Evolutionary conservation across 2,113 vertebrate genomes (phyloP).

Genomic region (Eubucco bourcierii): DNA sequence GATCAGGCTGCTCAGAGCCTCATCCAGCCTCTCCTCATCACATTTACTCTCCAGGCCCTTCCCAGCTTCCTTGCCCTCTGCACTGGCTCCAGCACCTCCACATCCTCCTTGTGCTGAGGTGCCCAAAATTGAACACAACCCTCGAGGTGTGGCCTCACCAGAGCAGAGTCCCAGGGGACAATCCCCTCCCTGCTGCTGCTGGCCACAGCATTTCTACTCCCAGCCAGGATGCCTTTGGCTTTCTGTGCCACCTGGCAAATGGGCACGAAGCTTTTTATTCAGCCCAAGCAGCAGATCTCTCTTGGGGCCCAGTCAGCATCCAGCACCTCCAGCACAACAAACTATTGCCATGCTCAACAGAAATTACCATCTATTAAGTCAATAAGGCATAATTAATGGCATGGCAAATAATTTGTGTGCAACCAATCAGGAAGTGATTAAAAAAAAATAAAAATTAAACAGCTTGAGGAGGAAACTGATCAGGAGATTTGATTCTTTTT

Average conservation of each 20-base stretch:
- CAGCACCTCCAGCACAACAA: not conserved
- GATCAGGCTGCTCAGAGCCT: too few species aligned
- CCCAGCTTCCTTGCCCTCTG: too few species aligned
- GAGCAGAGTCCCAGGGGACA: too few species aligned
- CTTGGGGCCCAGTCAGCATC: not conserved
- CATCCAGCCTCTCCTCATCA: too few species aligned
- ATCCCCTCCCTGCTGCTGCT: not conserved
- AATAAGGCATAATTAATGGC: constrained; percentile 27
- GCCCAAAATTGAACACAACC: too few species aligned
- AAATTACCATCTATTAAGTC: constrained; percentile 20
- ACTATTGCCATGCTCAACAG: constrained; percentile 10
- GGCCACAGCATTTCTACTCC: too few species aligned
- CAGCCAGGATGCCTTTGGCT: too few species aligned
- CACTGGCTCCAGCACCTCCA: too few species aligned
- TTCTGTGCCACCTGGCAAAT: too few species aligned
- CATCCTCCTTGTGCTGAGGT: too few species aligned
- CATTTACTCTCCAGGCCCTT: too few species aligned
- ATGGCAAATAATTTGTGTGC: not conserved
- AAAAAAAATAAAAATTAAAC: not conserved
- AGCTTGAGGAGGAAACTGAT: not conserved
- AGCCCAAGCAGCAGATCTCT: not conserved
- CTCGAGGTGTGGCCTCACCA: too few species aligned
- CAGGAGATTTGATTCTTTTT: not conserved
- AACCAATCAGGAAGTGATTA: not conserved
- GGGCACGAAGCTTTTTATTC: not conserved